Conservation (phyloP, 2,797 vertebrate genomes). For the Allobates femoralis region DNA sequence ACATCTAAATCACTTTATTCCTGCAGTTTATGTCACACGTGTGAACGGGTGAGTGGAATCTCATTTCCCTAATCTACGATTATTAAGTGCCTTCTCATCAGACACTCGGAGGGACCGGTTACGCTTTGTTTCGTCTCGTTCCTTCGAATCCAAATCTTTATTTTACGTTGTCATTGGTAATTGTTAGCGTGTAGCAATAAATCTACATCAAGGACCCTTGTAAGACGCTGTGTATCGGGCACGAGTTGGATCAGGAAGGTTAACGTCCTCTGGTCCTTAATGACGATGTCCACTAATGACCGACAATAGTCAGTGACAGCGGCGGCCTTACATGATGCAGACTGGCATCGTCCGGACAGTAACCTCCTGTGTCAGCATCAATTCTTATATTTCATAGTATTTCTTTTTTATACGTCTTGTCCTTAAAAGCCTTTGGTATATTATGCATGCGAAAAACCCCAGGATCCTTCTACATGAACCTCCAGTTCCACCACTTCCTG, state of each 20-base stretch:
- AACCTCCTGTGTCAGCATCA: neutral
- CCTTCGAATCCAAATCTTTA: slow-evolving; percentile 17
- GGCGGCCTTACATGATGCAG: neutral
- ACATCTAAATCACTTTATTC: slow-evolving; percentile 40
- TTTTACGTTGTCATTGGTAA: slow-evolving; percentile 47
- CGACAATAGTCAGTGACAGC: neutral
- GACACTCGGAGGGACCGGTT: neutral
- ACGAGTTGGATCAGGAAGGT: neutral
- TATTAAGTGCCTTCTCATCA: slow-evolving; percentile 22
- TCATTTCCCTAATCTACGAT: slow-evolving; percentile 39
- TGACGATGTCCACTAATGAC: neutral
- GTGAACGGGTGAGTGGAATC: slow-evolving; percentile 4
- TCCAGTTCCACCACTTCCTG: slow-evolving; percentile 18
- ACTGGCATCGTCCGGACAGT: neutral
- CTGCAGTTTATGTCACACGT: slow-evolving; percentile 16
- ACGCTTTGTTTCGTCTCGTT: slow-evolving; percentile 22
- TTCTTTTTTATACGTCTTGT: neutral
- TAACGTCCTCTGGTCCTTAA: neutral
- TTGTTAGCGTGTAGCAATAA: slow-evolving; percentile 46
- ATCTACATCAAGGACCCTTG: neutral
- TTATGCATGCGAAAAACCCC: slow-evolving; percentile 1
- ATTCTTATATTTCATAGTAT: neutral
- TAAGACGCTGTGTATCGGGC: neutral
- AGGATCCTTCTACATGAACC: neutral
- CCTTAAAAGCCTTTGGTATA: slow-evolving; percentile 16